Base-by-base conservation (phyloP, 2,797 vertebrate genomes). In the Rhynchotus rufescens region DNA sequence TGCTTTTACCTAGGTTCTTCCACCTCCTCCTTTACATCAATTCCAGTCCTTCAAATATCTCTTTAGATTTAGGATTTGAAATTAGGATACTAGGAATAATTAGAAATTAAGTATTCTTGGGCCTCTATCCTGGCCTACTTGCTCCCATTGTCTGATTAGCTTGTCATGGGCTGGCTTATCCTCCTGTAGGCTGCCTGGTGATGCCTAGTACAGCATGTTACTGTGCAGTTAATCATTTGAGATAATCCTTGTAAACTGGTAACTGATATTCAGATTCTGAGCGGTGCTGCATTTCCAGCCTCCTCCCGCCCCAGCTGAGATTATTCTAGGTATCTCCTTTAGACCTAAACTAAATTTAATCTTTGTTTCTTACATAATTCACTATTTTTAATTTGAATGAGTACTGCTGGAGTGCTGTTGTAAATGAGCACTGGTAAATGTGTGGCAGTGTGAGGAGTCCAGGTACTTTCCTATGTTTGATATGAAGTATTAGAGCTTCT, bases 181-280 rank as follows among this genome's bases (percentile, higher is more conserved):
- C 92, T 92, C 75, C 69, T 2, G 54, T 28, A 62, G 86, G 81
- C 26, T 16, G 91, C 89, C 71, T n/a, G 84, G 86, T 76, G 72
- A 66, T 90, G 92, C 86, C 61, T 90, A 84, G 96, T 86, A 97
- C 84, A 32, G 95, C 89, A 79, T 97, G 96, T 97, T 97, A 98
- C 97, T 45, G n/a, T 88, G 94, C 51, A 54, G 93, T 93, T 97
- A 95, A 96, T 96, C 84, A 13, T 88, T 75, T 59, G 94, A 94
- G 92, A 77, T 96, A 96, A 97, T 97, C 94, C 95, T 77, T 69
- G 90, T 94, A 87, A 96, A 94, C 88, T 79, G 64, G 95, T 94
- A 96, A 96, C 88, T 78, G 97, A 97, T 95, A 96, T 77, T 92
- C 28, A 21, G 68, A 45, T 84, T 72, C 81, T 28, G 71, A 94